These are phyloP conservation scores for Ramazzottius varieornatus DNA, from an alignment of 2,888 invertebrate species.

Conservation along the genomic window DNA sequence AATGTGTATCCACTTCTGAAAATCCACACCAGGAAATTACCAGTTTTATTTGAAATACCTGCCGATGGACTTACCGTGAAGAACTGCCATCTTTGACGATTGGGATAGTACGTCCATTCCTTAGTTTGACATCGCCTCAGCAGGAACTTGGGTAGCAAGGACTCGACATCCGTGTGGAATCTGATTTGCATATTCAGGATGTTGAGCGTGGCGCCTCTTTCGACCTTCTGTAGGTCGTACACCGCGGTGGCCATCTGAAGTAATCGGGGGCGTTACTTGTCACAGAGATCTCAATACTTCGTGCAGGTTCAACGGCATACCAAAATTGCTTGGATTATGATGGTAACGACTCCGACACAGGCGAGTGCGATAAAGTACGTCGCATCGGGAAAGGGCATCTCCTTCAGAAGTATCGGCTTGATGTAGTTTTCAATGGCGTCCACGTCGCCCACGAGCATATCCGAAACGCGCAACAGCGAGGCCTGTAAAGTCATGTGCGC, in stretches of 20 bases:
- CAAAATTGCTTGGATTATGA: background rate
- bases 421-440: constrained; percentile 1
- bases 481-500: background rate
- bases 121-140: background rate
- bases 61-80: background rate
- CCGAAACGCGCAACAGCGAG: background rate
- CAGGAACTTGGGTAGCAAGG: background rate
- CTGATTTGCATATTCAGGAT: background rate
- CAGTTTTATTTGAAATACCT: too few relatives aligned
- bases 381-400: background rate
- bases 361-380: background rate
- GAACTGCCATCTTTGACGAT: background rate
- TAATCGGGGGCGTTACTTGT: too few relatives aligned
- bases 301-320: background rate
- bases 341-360: background rate
- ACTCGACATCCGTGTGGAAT: background rate
- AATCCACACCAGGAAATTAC: too few relatives aligned
- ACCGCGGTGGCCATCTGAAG: background rate
- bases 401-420: background rate
- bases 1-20: background rate
- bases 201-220: background rate
- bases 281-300: background rate
- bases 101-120: background rate
- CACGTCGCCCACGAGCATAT: constrained; percentile 1
- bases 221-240: background rate